Evolutionary conservation across 92 coral and sea anemone genomes (phyloP), one percentile per base, ranked within the genome.

Genomic region (Zoanthus solanderi): DNA sequence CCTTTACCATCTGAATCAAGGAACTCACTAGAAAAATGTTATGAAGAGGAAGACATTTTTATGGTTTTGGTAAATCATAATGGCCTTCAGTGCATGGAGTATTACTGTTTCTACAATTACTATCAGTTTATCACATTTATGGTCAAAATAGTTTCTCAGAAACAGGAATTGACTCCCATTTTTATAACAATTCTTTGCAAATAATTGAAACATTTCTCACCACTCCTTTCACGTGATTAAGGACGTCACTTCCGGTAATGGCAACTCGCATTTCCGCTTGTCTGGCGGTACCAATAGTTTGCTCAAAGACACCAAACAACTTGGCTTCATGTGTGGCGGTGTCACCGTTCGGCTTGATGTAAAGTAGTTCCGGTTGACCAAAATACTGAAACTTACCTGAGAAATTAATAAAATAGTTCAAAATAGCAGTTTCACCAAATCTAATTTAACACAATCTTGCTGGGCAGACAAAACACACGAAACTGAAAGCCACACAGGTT

Each of bases 331-430:
- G 84, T 18, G 54, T 61, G 56, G 84, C 72, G n/a, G 84, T n/a
- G 18, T 79, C 84, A 9, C 84, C 84, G 84, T 46, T 63, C 14
- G 84, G 74, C 57, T 65, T 79, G 73, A 79, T 79, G 84, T 79
- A 79, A 32, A 79, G 57, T 72, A 79, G 84, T 58, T 79, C 84
- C 8, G 84, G 84, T 50, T 79, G 84, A 14, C 84, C 84, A 42
- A 79, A 44, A 44, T 31, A 45, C 4, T 79, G 84, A 63, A 79
- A 42, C 72, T 79, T 44, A 8, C 84, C 84, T 79, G 37, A 79
- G 63, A 79, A 48, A 29, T 30, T 9, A 28, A 16, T 3, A 42
- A 17, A 12, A 76, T 2, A 9, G 12, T 23, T 69, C 5, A 69
- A 31, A 31, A 69, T n/a, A 69, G 2, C 45, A 2, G 1, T 37